A percentile compares a stretch with the other conserved stretches of the same genome.
Conservation (phyloP, 2,113 vertebrate species). For the Leucoraja erinaceus region DNA sequence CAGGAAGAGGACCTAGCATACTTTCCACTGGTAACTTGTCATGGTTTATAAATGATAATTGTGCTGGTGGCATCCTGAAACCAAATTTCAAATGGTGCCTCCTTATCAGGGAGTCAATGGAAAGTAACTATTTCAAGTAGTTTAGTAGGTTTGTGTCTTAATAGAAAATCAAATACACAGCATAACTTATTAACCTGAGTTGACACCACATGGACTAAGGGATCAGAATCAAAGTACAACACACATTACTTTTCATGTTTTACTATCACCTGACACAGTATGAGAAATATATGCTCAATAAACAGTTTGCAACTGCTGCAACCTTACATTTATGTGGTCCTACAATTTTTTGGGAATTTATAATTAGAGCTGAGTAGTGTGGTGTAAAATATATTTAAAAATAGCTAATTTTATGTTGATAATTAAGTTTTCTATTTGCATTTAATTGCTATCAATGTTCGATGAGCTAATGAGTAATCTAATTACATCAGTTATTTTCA, state of each 20-base stretch:
- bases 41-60: background rate
- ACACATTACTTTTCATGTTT: background rate
- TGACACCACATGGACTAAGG: background rate
- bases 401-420: background rate
- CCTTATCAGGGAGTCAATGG: background rate
- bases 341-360: background rate
- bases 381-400: background rate
- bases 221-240: background rate
- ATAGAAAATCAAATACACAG: background rate
- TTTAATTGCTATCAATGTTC: background rate
- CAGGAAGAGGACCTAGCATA: background rate
- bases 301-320: background rate
- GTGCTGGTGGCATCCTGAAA: background rate
- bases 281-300: background rate
- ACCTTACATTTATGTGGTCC: background rate
- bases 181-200: background rate
- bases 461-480: background rate
- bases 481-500: background rate
- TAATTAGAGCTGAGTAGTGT: background rate
- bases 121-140: background rate
- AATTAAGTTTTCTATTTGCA: background rate
- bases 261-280: background rate
- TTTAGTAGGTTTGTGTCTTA: background rate
- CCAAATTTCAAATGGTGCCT: background rate
- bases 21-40: background rate